Evolutionary conservation across 2,888 invertebrate species (phyloP).

Genomic region (Hermodice carunculata): DNA sequence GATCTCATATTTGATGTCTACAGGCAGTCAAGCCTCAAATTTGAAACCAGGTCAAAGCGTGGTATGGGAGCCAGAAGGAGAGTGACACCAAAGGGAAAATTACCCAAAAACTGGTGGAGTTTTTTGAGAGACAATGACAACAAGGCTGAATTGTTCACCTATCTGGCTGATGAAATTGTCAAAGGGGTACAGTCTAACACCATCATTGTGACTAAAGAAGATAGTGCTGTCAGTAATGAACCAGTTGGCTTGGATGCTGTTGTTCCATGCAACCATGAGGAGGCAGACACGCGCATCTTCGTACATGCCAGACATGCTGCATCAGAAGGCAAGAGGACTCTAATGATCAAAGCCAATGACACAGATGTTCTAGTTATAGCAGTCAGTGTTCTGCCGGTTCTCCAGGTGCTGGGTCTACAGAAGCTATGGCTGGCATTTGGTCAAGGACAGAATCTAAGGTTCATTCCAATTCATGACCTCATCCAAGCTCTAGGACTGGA

Average conservation of each 20-base stretch:
- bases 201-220: slow-evolving; percentile 33
- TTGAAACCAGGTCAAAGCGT: slow-evolving; percentile 29
- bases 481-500: no score
- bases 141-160: slow-evolving; percentile 36
- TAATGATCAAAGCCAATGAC: no score
- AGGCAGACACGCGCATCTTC: no score
- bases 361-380: no score
- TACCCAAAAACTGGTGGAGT: slow-evolving; percentile 32
- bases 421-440: no score
- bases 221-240: slow-evolving; percentile 23
- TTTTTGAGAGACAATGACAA: slow-evolving; percentile 31
- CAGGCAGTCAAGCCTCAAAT: slow-evolving; percentile 17
- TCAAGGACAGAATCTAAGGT: no score
- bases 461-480: no score
- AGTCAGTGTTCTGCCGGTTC: no score
- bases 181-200: slow-evolving; percentile 9
- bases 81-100: slow-evolving; percentile 25
- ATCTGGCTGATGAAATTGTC: slow-evolving; percentile 32
- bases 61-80: slow-evolving; percentile 25
- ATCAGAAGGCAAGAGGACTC: no score
- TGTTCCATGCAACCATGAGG: slow-evolving; percentile 35
- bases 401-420: no score
- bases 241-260: slow-evolving; percentile 2
- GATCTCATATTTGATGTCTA: slow-evolving; percentile 35
- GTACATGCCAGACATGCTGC: no score